phyloP scores from a whole-genome alignment of 1,140 invertebrate genomes.

The Diorhabda elongata region DNA sequence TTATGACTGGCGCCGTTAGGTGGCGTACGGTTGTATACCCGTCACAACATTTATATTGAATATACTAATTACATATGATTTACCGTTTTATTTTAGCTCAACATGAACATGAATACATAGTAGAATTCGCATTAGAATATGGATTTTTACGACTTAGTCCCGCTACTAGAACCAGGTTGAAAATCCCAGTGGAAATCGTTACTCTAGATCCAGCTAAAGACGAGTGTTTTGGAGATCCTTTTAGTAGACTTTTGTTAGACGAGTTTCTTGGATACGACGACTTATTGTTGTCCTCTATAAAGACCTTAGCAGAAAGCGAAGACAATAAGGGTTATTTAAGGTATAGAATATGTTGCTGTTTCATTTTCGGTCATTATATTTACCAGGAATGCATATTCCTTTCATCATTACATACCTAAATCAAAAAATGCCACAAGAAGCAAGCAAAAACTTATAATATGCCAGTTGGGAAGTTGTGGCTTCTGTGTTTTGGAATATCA shows the following conservation, averaged over 20 bases:
- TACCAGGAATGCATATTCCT: no score
- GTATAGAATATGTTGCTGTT: conserved; percentile 46
- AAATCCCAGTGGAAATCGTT: conserved; percentile 90
- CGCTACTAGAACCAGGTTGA: conserved; percentile 73
- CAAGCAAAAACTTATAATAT: no score
- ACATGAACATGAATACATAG: conserved; percentile 90
- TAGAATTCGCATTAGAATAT: conserved; percentile 97
- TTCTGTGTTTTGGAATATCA: no score
- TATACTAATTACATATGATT: neutral
- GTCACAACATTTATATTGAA: neutral
- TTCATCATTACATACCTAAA: no score
- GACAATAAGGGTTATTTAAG: conserved; percentile 92
- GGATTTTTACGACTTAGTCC: conserved; percentile 90
- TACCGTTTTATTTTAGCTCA: conserved; percentile 54
- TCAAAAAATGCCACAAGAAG: no score
- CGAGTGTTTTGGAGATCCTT: conserved; percentile 88
- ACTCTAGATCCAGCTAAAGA: conserved; percentile 84
- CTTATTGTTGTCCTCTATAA: conserved; percentile 92
- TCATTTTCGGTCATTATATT: no score
- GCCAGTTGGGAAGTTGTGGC: no score
- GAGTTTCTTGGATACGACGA: conserved; percentile 96
- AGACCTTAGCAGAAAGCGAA: conserved; percentile 90
- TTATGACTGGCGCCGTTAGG: no score
- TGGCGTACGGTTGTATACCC: no score
- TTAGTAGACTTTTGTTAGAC: conserved; percentile 85